Percentiles rank a stretch among this genome's conserved stretches.
phyloP scores from a whole-genome alignment of 2,888 invertebrate species.

The Aphelenchoides bicaudatus region DNA sequence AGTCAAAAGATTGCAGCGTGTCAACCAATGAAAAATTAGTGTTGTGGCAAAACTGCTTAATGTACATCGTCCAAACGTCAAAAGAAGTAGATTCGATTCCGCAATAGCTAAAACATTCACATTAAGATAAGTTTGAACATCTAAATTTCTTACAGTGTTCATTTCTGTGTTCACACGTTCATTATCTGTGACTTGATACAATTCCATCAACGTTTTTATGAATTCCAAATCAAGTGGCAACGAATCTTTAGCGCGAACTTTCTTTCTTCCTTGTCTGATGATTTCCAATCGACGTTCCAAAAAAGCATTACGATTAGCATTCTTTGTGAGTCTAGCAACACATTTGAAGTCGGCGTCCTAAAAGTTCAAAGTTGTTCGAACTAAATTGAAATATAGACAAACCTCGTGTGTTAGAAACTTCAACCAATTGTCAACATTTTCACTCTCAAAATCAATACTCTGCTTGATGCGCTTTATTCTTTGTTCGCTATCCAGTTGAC shows the following conservation, averaged over 20 bases:
- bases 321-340: background rate
- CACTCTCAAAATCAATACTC: background rate
- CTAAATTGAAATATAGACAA: background rate
- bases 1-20: background rate
- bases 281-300: slow-evolving; percentile 18
- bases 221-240: slow-evolving; percentile 14
- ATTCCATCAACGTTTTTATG: slow-evolving; percentile 10
- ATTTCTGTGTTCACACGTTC: slow-evolving; percentile 11
- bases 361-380: background rate
- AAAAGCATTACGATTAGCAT: background rate
- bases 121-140: background rate
- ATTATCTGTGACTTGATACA: slow-evolving; percentile 2
- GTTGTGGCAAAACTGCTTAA: too few species aligned
- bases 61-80: background rate
- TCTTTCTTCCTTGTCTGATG: slow-evolving; percentile 7
- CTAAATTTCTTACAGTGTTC: slow-evolving; percentile 14
- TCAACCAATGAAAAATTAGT: too few species aligned
- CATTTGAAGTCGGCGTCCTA: background rate
- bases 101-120: too few species aligned
- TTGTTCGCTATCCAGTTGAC: background rate
- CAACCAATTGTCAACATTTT: slow-evolving; percentile 1
- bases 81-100: background rate
- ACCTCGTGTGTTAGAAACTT: slow-evolving; percentile 16
- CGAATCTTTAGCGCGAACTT: slow-evolving; percentile 1
- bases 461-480: background rate